Conservation (phyloP, 1,140 invertebrate genomes). For the Calliopsis andreniformis region DNA sequence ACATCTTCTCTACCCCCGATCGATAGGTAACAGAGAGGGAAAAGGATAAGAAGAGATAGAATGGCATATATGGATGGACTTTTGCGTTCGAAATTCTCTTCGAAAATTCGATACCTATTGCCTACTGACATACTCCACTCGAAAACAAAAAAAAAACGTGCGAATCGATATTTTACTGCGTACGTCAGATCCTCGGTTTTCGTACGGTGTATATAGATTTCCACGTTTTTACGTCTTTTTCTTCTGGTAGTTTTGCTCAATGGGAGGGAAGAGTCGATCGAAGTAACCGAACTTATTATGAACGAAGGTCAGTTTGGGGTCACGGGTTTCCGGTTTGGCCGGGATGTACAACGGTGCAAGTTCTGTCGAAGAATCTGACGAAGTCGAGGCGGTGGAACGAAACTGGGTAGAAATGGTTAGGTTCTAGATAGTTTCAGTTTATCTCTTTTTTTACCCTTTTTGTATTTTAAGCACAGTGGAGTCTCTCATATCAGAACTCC, state of each 20-base stretch:
- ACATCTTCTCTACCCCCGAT: too few species aligned
- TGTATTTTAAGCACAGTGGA: too few species aligned
- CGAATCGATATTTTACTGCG: slow-evolving; percentile 8
- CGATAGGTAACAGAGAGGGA: too few species aligned
- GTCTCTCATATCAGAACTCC: too few species aligned
- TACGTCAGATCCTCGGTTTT: slow-evolving; percentile 2
- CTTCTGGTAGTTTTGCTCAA: slow-evolving; percentile 11
- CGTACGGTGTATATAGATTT: slow-evolving; percentile 1
- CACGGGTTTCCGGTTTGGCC: slow-evolving; percentile 24
- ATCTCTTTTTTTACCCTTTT: too few species aligned
- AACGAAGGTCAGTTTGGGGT: slow-evolving; percentile 17
- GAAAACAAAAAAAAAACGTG: neutral
- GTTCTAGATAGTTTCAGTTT: neutral
- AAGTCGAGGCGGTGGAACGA: neutral
- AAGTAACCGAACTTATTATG: slow-evolving; percentile 16
- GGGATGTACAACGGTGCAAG: slow-evolving; percentile 1
- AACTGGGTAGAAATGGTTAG: slow-evolving; percentile 37
- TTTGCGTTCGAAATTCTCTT: too few species aligned
- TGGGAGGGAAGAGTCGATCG: neutral
- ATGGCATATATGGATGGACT: too few species aligned
- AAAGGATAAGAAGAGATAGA: neutral
- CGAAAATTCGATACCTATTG: too few species aligned
- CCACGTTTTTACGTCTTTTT: neutral
- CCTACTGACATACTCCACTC: neutral
- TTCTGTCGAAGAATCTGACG: slow-evolving; percentile 3